Conservation (phyloP, 2,113 vertebrate species). For the Xerus inauris region DNA sequence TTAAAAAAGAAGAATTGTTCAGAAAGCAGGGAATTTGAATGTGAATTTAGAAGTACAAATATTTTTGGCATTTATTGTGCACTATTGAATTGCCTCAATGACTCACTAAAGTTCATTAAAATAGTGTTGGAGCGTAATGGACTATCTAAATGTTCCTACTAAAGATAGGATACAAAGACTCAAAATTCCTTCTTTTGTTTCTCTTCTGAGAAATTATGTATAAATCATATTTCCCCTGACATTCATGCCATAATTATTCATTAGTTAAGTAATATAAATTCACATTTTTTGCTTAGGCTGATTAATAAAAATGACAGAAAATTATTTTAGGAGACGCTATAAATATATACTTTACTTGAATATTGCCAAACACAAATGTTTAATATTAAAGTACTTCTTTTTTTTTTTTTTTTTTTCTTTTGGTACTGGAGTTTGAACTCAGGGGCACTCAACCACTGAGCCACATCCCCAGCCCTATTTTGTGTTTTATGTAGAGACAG, state of each 20-base stretch:
- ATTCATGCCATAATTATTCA: background rate
- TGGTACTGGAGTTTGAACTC: too few species aligned
- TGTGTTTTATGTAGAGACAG: too few species aligned
- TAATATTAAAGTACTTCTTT: background rate
- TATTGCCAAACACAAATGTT: background rate
- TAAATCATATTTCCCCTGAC: background rate
- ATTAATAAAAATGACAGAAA: background rate
- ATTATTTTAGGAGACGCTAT: background rate
- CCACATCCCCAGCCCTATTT: too few species aligned
- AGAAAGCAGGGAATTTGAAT: background rate
- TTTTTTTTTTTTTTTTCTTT: too few species aligned
- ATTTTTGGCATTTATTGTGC: constrained; percentile 24
- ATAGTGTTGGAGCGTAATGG: background rate
- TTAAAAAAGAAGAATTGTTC: constrained; percentile 61
- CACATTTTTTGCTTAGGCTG: background rate
- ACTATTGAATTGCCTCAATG: constrained; percentile 1
- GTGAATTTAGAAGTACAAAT: constrained; percentile 51
- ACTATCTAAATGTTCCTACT: constrained; percentile 15
- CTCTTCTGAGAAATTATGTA: constrained; percentile 26
- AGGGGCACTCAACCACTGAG: too few species aligned
- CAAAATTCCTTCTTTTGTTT: background rate
- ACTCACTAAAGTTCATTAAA: constrained; percentile 49
- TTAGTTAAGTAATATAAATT: constrained; percentile 12
- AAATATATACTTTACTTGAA: background rate
- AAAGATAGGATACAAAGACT: background rate